phyloP scores from a whole-genome alignment of 2,888 invertebrate genomes.

The Acleris laterana region DNA sequence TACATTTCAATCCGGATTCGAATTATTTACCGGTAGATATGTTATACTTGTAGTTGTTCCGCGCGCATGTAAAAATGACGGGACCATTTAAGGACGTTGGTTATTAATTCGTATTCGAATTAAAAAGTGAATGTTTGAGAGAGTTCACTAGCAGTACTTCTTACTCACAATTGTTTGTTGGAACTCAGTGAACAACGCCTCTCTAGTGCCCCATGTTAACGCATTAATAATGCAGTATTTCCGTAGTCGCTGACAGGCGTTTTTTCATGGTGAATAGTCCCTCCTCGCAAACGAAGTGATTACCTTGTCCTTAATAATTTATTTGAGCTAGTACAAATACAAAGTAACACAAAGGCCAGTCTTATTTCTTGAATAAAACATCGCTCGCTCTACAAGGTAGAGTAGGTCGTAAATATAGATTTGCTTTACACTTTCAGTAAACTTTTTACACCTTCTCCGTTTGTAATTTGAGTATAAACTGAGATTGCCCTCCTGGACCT shows the following conservation, averaged over 20 bases:
- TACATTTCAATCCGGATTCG: too few relatives aligned
- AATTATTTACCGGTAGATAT: too few relatives aligned
- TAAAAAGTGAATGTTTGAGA: too few relatives aligned
- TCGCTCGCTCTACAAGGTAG: constrained; percentile 46
- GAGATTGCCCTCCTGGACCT: neutral
- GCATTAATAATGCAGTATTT: constrained; percentile 55
- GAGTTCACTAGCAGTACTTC: neutral
- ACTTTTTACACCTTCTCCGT: neutral
- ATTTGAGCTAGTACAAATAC: constrained; percentile 63
- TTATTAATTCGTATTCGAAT: too few relatives aligned
- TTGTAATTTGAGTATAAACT: constrained; percentile 4
- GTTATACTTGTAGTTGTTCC: too few relatives aligned
- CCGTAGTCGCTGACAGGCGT: constrained; percentile 53
- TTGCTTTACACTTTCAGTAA: constrained; percentile 22
- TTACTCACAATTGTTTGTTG: constrained; percentile 16
- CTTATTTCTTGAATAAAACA: constrained; percentile 76
- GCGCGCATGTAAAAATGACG: too few relatives aligned
- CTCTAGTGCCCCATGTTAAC: constrained; percentile 49
- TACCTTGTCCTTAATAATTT: constrained; percentile 74
- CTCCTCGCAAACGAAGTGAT: constrained; percentile 71
- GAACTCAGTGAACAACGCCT: constrained; percentile 39
- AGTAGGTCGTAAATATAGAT: constrained; percentile 28
- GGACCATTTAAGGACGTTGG: too few relatives aligned
- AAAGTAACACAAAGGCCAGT: constrained; percentile 72
- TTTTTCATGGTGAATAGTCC: constrained; percentile 61